Conservation (phyloP, 2,888 invertebrate species). For the Ashinkailepas kermadecensis region DNA sequence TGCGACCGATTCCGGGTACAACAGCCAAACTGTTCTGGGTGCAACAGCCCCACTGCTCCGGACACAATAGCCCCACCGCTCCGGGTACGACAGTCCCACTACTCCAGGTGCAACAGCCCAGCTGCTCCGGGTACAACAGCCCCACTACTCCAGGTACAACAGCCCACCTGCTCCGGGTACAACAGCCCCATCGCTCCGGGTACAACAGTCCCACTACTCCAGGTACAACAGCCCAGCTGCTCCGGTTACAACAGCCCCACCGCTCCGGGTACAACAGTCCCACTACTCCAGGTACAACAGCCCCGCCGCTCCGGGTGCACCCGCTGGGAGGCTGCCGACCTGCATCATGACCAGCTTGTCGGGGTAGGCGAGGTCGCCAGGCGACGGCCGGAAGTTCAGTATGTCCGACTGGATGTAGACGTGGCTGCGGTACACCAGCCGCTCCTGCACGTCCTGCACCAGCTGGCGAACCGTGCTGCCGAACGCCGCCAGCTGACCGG, state of each 20-base stretch:
- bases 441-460: conserved; percentile 88
- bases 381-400: conserved; percentile 63
- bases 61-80: too few species aligned
- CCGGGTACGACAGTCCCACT: too few species aligned
- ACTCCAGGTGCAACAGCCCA: too few species aligned
- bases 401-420: conserved; percentile 90
- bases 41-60: too few species aligned
- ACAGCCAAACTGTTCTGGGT: too few species aligned
- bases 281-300: too few species aligned
- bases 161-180: neutral
- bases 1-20: too few species aligned
- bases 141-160: neutral
- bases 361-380: conserved; percentile 95
- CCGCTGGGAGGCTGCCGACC: conserved; percentile 40
- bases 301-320: neutral
- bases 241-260: neutral
- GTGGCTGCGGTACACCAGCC: conserved; percentile 90
- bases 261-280: neutral
- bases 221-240: neutral
- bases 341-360: conserved; percentile 98
- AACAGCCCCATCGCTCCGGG: neutral
- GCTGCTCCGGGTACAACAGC: neutral
- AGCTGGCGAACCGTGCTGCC: conserved; percentile 70
- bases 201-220: neutral
- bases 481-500: conserved; percentile 64